These are phyloP conservation scores for Globicephala melas DNA, from an alignment of 2,113 vertebrate genomes.

Conservation along the genomic window DNA sequence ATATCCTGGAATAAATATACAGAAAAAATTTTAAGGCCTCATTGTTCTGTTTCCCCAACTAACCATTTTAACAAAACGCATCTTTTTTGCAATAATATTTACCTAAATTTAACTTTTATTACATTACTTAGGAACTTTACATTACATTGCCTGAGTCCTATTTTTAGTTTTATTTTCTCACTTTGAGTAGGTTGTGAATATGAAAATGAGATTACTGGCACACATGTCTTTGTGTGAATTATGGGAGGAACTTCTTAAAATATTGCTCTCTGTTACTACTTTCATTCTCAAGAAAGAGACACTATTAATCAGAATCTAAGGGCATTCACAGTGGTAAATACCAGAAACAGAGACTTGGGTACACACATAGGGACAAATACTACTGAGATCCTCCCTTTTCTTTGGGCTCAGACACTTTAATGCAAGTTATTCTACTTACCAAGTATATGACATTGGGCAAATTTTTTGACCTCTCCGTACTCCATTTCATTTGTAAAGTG, in stretches of 20 bases:
- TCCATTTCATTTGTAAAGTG: neutral
- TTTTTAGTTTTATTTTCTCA: slow-evolving; percentile 23
- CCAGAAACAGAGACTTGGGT: neutral
- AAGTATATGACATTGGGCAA: neutral
- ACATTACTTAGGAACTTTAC: neutral
- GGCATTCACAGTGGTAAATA: neutral
- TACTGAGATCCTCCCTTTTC: neutral
- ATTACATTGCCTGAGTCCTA: neutral
- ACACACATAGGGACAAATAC: neutral
- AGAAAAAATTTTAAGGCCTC: neutral
- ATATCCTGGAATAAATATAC: neutral
- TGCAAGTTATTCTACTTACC: neutral
- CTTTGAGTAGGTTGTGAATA: neutral
- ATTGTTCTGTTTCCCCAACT: neutral
- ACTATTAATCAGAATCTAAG: neutral
- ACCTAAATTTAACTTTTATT: slow-evolving; percentile 11
- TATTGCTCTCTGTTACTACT: neutral
- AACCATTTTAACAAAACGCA: neutral
- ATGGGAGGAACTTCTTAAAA: neutral
- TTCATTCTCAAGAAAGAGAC: neutral
- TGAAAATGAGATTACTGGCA: slow-evolving; percentile 16
- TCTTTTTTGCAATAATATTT: neutral
- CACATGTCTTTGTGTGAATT: slow-evolving; percentile 5
- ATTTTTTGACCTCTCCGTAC: neutral
- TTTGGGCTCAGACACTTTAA: neutral